These are phyloP conservation scores for Deroptyus accipitrinus DNA, from an alignment of 2,113 vertebrate genomes.

Conservation along the genomic window DNA sequence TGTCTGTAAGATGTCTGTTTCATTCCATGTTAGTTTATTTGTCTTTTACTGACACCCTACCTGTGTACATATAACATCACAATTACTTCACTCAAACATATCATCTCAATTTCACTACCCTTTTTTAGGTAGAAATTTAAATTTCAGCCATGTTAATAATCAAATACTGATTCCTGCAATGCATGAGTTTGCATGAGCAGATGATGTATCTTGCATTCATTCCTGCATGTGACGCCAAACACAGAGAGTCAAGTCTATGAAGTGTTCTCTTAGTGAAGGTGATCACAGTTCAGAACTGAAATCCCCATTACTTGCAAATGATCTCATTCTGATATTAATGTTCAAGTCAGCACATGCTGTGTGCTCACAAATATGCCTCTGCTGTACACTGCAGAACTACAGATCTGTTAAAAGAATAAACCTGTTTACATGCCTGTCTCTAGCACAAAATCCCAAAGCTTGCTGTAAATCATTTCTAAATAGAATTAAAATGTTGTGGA, in stretches of 20 bases:
- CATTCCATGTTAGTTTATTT: conserved; percentile 13
- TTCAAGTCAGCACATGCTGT: not conserved
- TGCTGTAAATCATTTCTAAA: not conserved
- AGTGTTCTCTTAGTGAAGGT: not conserved
- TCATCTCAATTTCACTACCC: not conserved
- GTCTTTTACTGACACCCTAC: conserved; percentile 37
- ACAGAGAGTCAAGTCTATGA: not conserved
- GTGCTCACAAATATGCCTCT: not conserved
- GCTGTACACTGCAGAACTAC: not conserved
- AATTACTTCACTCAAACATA: not conserved
- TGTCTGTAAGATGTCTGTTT: conserved; percentile 20
- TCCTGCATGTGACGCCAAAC: not conserved
- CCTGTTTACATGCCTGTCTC: not conserved
- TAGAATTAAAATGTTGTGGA: not conserved
- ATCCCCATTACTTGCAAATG: conserved; percentile 14
- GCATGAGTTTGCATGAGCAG: not conserved
- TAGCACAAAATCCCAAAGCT: not conserved
- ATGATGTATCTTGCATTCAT: not conserved
- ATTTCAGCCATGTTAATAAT: not conserved
- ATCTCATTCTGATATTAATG: not conserved
- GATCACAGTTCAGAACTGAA: conserved; percentile 11
- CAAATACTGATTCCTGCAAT: conserved; percentile 10
- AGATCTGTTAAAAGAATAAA: not conserved
- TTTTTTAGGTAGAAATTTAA: not conserved
- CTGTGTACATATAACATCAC: not conserved